Base-by-base conservation (phyloP, 2,888 invertebrate genomes). In the Eupithecia subfuscata region DNA sequence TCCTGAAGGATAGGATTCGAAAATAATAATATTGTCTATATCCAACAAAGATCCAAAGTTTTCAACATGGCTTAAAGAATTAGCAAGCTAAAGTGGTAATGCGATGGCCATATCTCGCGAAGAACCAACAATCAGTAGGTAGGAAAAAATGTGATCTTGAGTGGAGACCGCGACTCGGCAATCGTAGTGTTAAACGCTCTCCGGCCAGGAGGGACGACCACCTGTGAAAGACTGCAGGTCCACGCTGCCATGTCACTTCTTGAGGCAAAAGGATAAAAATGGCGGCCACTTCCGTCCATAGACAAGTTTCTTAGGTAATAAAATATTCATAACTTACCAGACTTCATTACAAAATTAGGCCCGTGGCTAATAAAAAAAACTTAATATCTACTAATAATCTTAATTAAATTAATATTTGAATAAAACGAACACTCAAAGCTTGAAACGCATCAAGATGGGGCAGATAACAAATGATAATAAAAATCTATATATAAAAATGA, bases 401-500 rank as follows among this genome's bases (percentile, higher is more conserved):
- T 69, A 52, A 64, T 52, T 22, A 60, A 11, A 60, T 63, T 69
- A 56, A 22, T 12, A 48, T 65, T 40, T 45, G 69, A 67, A 64
- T 60, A 11, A 70, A 56, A 74, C 16, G 43, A 70, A 76, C 37
- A 70, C 60, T 56, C 65, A 68, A 70, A 56, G 56, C 69, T 72
- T 52, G 68, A 70, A 76, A 60, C 65, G 63, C 67, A 43, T 45
- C 65, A 30, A 73, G 75, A 77, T 77, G 60, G 64, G 56, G 30
- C 67, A 73, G 75, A 74, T 75, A 77, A 75, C 71, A 69, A 67
- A 78, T 78, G 70, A 48, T 64, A 69, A 74, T 73, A 79, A 70
- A 72, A 77, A 73, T n/a, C n/a, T n/a, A n/a, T n/a, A n/a, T n/a
- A n/a, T n/a, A n/a, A n/a, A n/a, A n/a, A n/a, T n/a, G n/a, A n/a